Base-by-base conservation (phyloP, 2,888 invertebrate species). In the Drosophila atripex region DNA sequence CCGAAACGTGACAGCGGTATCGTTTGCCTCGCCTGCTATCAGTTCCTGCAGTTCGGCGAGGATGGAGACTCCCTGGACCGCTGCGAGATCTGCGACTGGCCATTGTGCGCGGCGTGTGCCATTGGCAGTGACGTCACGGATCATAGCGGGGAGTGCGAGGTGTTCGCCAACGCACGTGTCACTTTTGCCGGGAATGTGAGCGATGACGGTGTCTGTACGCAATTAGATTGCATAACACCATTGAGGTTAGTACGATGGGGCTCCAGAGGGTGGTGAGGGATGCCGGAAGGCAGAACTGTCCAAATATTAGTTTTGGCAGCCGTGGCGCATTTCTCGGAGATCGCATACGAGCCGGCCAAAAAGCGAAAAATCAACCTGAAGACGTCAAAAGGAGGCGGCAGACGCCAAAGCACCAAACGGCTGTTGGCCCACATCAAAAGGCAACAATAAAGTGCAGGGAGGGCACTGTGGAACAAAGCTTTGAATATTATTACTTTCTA, bases 161-260 rank as follows among this genome's bases (percentile, higher is more conserved):
- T 96, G 30, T 95, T 95, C 89, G 86, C 92, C 0, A 88, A 90
- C 7, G 93, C 93, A 3, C 92, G 92, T 71, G 94, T 94, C 12
- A 93, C 93, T 75, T 95, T 95, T 90, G 89, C 90, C 92, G 41
- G 92, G 93, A 93, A 93, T 35, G 94, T 94, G 75, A 92, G 93
- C 86, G 93, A 93, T 2, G 90, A 90, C 76, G 93, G 92, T 28
- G 90, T 93, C 64, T 93, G 94, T 51, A 92, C 94, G 4, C 96
- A 96, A 89, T 93, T 95, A 70, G 97, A 97, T 91, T 97, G 97
- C 90, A 94, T 97, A 78, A 95, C 96, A 14, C 96, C 96, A 11
- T 92, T 97, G 75, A 93, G 95, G 95, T 94, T 92, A 90, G 90
- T 90, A 55, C 32, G 52, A 47, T 54, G 75, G 41, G n/a, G 32